A percentile compares a stretch with the other conserved stretches of the same genome.
Conservation (phyloP, 2,113 vertebrate genomes). For the Scortum barcoo region DNA sequence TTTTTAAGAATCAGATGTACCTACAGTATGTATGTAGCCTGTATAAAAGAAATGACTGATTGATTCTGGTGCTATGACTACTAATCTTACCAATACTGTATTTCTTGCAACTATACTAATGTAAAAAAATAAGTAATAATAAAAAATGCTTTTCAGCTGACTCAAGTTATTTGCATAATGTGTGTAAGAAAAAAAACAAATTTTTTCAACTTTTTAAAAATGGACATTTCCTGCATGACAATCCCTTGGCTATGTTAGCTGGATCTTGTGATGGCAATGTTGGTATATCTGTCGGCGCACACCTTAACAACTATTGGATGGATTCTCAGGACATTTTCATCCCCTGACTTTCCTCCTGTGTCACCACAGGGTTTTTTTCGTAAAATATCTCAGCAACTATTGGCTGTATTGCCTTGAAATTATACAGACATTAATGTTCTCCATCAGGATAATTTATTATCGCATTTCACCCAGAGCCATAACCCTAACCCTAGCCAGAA, state of each 20-base stretch:
- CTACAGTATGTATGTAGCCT: constrained; percentile 72
- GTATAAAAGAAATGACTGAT: constrained; percentile 70
- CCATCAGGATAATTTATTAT: background rate
- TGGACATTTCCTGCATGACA: no score
- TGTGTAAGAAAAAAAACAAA: background rate
- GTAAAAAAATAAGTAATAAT: constrained; percentile 73
- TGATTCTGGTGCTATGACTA: constrained; percentile 82
- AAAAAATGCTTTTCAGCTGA: constrained; percentile 68
- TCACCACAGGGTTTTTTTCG: background rate
- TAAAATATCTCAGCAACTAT: background rate
- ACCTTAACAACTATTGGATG: no score
- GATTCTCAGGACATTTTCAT: background rate
- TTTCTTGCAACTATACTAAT: constrained; percentile 81
- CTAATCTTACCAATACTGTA: constrained; percentile 74
- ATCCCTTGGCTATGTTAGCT: background rate
- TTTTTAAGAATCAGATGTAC: constrained; percentile 78
- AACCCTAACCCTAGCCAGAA: no score
- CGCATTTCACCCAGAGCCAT: background rate
- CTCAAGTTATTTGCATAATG: background rate
- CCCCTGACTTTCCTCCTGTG: background rate
- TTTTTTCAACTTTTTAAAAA: background rate
- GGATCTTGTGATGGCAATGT: background rate
- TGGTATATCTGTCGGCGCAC: background rate
- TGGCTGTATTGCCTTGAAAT: background rate
- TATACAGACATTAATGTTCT: background rate